A percentile compares a stretch with the other conserved stretches of the same genome.
Evolutionary conservation across 2,888 invertebrate species (phyloP).

Genomic region (Hyles lineata): DNA sequence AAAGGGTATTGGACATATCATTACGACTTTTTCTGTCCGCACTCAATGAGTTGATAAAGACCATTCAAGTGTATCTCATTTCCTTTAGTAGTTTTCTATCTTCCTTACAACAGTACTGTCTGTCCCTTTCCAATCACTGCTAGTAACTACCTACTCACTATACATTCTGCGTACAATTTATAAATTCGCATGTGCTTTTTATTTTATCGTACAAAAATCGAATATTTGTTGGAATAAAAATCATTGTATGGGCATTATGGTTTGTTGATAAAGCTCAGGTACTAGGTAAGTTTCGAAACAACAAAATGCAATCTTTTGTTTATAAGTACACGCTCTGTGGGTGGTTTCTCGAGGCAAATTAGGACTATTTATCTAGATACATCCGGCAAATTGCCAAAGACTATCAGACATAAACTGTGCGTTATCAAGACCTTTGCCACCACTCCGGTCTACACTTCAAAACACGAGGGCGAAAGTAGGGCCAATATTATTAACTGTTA

Average conservation of each 20-base stretch:
- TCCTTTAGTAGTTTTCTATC: conserved; percentile 46
- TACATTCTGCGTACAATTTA: neutral
- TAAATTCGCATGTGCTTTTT: neutral
- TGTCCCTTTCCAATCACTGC: neutral
- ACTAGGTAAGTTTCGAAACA: neutral
- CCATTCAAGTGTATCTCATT: conserved; percentile 50
- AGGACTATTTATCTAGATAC: conserved; percentile 58
- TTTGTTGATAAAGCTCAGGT: neutral
- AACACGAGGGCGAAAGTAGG: conserved; percentile 61
- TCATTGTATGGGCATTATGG: neutral
- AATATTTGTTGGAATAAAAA: too few relatives aligned
- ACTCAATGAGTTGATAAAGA: conserved; percentile 59
- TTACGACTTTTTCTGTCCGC: conserved; percentile 61
- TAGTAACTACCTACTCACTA: neutral
- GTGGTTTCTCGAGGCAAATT: conserved; percentile 54
- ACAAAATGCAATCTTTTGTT: conserved; percentile 30
- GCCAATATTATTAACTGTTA: conserved; percentile 54
- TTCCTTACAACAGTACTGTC: neutral
- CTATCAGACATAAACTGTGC: conserved; percentile 59
- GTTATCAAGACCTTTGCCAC: conserved; percentile 75
- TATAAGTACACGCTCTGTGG: conserved; percentile 40
- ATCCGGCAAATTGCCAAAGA: conserved; percentile 76
- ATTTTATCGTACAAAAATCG: neutral
- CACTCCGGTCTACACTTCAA: conserved; percentile 55
- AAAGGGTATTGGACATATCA: conserved; percentile 57